Evolutionary conservation across 2,888 invertebrate genomes (phyloP).

Genomic region (Celastrina argiolus): DNA sequence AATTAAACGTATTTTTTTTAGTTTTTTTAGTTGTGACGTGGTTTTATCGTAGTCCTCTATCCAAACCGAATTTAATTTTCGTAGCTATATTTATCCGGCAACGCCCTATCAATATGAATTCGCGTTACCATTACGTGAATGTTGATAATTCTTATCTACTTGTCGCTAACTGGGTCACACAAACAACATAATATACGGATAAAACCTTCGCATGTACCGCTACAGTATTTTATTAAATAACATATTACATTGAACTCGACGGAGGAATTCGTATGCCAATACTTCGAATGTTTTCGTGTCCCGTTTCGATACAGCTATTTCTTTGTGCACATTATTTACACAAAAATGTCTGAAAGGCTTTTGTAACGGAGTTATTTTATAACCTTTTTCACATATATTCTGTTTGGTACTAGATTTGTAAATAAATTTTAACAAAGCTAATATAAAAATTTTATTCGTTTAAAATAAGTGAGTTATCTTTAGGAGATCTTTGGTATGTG

Average conservation of each 20-base stretch:
- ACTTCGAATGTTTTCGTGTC: slow-evolving; percentile 8
- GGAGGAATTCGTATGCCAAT: slow-evolving; percentile 14
- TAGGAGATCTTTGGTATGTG: no score
- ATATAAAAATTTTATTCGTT: neutral
- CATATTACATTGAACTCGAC: slow-evolving; percentile 4
- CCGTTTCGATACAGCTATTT: slow-evolving; percentile 13
- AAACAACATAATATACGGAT: slow-evolving; percentile 44
- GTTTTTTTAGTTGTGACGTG: neutral
- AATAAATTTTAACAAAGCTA: neutral
- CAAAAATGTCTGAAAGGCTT: slow-evolving; percentile 8
- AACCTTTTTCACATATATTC: neutral
- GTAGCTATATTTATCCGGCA: neutral
- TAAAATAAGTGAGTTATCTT: no score
- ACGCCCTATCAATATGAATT: slow-evolving; percentile 43
- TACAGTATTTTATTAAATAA: slow-evolving; percentile 16
- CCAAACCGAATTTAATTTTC: neutral
- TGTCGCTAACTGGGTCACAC: slow-evolving; percentile 60
- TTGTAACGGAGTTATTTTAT: slow-evolving; percentile 1
- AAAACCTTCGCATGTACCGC: slow-evolving; percentile 14
- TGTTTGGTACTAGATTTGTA: neutral
- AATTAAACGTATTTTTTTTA: neutral
- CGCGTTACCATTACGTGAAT: slow-evolving; percentile 46
- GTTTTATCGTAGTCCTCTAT: neutral
- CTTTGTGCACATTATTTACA: slow-evolving; percentile 8
- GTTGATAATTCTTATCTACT: slow-evolving; percentile 58